Base-by-base conservation (phyloP, 2,113 vertebrate genomes). In the Tricholaema leucomelas region DNA sequence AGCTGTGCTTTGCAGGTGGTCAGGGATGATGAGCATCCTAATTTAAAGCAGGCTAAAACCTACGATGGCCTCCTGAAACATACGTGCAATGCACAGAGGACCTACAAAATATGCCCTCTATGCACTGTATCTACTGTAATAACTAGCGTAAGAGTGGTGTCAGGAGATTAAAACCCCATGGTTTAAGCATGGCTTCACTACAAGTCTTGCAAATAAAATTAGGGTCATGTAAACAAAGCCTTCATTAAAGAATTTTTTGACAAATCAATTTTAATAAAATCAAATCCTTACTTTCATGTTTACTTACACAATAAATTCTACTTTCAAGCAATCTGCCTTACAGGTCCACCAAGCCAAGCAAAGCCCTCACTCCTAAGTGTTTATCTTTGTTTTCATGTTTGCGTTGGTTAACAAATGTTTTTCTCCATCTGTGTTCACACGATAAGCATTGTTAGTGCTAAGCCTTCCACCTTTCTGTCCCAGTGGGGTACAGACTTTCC, bases 41-140 rank as follows among this genome's bases (percentile, higher is more conserved):
- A 69, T 63, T 40, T 27, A 69, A 10, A 3, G 31, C n/a, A 33
- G 59, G 14, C 27, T 91, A 23, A 75, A 75, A 30, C 20, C 44
- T 36, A 0, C 0, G 0, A 10, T 1, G 13, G 35, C 77, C 12
- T 74, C 35, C 38, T 33, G 33, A 71, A 36, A 66, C 1, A 0
- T 3, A 25, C 17, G 3, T 2, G 19, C 15, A 5, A 31, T 5
- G 11, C 5, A 8, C 2, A 40, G 31, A 61, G 40, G 18, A 52
- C 10, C 27, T 42, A 13, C 25, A 63, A 72, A 79, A 18, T 40
- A 30, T 0, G 0, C 25, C 48, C 23, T 50, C 23, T 50, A 50
- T 50, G 48, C 48, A 13, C 48, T 50, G 23, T 50, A 50, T 24
- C 23, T 50, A 14, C 4, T 36, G 19, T 44, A 67, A 69, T 67